Conservation (phyloP, 2,113 vertebrate species). For the Nerophis ophidion region DNA sequence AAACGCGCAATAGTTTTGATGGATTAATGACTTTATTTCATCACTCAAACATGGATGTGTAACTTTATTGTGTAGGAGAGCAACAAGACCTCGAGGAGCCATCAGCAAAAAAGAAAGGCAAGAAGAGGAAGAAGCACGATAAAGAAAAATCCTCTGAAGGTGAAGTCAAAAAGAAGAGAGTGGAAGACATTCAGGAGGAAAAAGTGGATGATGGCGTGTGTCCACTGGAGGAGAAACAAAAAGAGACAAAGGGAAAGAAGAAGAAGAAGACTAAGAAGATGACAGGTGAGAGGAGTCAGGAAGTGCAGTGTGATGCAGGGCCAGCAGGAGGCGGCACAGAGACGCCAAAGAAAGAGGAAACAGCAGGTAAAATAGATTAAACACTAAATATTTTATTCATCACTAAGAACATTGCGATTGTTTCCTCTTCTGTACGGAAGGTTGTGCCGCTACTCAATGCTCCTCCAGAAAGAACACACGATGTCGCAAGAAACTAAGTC, state of each 20-base stretch:
- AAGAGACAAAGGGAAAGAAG: conserved; percentile 34
- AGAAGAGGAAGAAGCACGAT: conserved; percentile 45
- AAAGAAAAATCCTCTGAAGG: conserved; percentile 9
- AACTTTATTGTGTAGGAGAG: neutral
- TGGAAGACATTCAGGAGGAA: neutral
- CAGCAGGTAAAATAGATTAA: conserved; percentile 14
- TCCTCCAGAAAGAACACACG: conserved; percentile 27
- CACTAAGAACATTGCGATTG: neutral
- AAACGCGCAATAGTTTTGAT: no score
- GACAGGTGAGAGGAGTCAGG: neutral
- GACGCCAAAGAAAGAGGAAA: neutral
- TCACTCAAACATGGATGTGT: neutral
- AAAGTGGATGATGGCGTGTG: neutral
- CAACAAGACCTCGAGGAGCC: conserved; percentile 7
- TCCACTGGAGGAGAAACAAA: neutral
- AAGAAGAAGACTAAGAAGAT: neutral
- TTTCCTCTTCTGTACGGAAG: neutral
- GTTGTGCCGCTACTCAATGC: neutral
- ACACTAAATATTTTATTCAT: no score
- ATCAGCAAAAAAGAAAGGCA: conserved; percentile 37
- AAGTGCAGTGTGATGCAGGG: conserved; percentile 8
- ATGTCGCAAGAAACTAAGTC: conserved; percentile 32
- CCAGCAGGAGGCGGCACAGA: conserved; percentile 39
- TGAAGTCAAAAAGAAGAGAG: conserved; percentile 29
- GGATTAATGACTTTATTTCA: no score